Base-by-base conservation (phyloP, 1,140 invertebrate species). In the Teleogryllus occipitalis region DNA sequence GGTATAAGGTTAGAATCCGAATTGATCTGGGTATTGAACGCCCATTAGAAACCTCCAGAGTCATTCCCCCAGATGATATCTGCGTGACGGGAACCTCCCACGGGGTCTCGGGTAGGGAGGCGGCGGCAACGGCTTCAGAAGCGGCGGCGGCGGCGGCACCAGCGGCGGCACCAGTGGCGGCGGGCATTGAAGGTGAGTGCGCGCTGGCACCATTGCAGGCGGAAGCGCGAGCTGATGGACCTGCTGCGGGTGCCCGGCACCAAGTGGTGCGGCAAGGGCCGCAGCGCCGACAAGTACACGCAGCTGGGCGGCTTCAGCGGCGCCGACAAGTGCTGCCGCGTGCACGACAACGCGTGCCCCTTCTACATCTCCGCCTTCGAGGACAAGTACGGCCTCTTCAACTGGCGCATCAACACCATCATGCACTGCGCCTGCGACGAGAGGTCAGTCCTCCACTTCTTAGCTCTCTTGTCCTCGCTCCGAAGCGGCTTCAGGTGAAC, bases 361-460 rank as follows among this genome's bases (percentile, higher is more conserved):
- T 92, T 92, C 86, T 94, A 90, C 88, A 95, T 97, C 80, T 90
- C 90, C 7, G 91, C 90, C 2, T 91, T 95, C 84, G 89, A 92
- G 83, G 90, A 90, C 80, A 93, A 93, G 83, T 96, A 93, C 83
- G 92, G 93, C 22, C 85, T 94, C 18, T 94, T 93, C 88, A 96
- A 97, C 85, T 95, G 92, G 91, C 87, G 94, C 47, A 88, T 95
- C 74, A 94, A 94, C 83, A 96, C 94, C 2, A 87, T 96, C 46
- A 95, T 94, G 90, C 94, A 96, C 84, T 97, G 95, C 86, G 87
- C 91, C 80, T 97, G 95, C 84, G 95, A 97, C 85, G 92, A 95
- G 86, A 92, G 93, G 95, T 96, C 90, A 87, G 87, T 83, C 10
- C 54, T 14, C 54, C 27, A 5, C 27, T 39, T 5, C 27, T 39